A percentile compares a stretch with the other conserved stretches of the same genome.
Conservation (phyloP, 92 coral and sea anemone species). For the Heteractis magnifica region DNA sequence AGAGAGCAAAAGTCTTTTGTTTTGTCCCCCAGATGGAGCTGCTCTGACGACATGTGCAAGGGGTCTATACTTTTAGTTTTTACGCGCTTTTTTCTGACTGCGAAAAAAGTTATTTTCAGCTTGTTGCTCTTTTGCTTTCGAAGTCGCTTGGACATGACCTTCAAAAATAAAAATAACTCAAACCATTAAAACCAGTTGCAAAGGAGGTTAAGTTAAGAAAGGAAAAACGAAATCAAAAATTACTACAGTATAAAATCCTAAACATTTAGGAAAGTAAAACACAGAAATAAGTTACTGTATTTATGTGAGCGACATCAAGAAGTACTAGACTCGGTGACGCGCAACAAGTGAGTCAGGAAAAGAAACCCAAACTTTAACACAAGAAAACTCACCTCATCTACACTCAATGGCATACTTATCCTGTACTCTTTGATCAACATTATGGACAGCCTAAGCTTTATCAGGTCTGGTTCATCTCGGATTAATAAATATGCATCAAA, state of each 20-base stretch:
- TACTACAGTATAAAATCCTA: neutral
- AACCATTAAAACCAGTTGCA: neutral
- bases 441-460: neutral
- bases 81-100: neutral
- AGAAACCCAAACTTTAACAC: neutral
- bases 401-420: slow-evolving; percentile 93
- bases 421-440: slow-evolving; percentile 92
- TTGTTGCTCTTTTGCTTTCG: slow-evolving; percentile 2
- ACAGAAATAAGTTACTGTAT: neutral
- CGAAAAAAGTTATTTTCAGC: neutral
- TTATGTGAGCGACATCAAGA: neutral
- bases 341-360: slow-evolving; percentile 11
- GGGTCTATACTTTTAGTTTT: neutral
- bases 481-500: slow-evolving; percentile 3
- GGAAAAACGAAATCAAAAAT: neutral
- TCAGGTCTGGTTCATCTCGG: slow-evolving; percentile 2
- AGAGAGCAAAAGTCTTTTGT: no score
- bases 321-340: neutral
- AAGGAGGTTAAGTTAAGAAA: neutral
- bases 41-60: no score
- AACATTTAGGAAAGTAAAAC: neutral
- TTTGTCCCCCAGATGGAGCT: no score
- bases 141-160: neutral
- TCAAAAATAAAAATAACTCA: neutral
- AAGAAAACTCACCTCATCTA: slow-evolving; percentile 80